These are phyloP conservation scores for Napeogenes inachia DNA, from an alignment of 2,888 invertebrate species.

Conservation along the genomic window DNA sequence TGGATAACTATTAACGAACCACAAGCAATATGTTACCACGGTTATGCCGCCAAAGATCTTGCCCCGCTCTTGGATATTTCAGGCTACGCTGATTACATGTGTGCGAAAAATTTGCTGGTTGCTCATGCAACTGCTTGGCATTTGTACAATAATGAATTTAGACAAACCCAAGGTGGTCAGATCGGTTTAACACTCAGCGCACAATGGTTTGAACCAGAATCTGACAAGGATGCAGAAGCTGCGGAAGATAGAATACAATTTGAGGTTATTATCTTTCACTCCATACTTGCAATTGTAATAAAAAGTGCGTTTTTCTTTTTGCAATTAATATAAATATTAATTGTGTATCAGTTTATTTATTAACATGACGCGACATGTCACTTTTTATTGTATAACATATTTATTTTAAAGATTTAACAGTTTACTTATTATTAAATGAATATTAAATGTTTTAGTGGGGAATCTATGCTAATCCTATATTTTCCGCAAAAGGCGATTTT, in stretches of 20 bases:
- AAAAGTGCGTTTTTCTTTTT: too few species aligned
- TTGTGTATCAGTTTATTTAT: too few species aligned
- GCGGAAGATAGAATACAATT: slow-evolving; percentile 53
- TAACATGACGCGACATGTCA: background rate
- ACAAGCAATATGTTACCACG: slow-evolving; percentile 43
- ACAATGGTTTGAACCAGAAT: slow-evolving; percentile 65
- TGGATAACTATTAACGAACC: slow-evolving; percentile 80
- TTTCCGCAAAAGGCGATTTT: slow-evolving; percentile 75
- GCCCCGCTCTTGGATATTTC: slow-evolving; percentile 48
- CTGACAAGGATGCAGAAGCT: slow-evolving; percentile 51
- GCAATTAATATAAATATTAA: too few species aligned
- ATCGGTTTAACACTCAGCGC: slow-evolving; percentile 71
- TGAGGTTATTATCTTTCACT: slow-evolving; percentile 9
- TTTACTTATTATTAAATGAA: background rate
- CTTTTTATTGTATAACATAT: background rate
- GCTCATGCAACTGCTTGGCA: slow-evolving; percentile 72
- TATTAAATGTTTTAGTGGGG: slow-evolving; percentile 24
- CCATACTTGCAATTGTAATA: too few species aligned
- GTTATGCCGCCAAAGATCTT: slow-evolving; percentile 50
- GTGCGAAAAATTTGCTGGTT: slow-evolving; percentile 60
- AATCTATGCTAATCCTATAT: slow-evolving; percentile 26
- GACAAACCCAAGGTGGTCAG: slow-evolving; percentile 48
- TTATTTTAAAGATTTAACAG: background rate
- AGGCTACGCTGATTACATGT: slow-evolving; percentile 63
- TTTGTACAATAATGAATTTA: slow-evolving; percentile 49